These are phyloP conservation scores for Podocnemis expansa DNA, from an alignment of 2,113 vertebrate genomes.

Conservation along the genomic window DNA sequence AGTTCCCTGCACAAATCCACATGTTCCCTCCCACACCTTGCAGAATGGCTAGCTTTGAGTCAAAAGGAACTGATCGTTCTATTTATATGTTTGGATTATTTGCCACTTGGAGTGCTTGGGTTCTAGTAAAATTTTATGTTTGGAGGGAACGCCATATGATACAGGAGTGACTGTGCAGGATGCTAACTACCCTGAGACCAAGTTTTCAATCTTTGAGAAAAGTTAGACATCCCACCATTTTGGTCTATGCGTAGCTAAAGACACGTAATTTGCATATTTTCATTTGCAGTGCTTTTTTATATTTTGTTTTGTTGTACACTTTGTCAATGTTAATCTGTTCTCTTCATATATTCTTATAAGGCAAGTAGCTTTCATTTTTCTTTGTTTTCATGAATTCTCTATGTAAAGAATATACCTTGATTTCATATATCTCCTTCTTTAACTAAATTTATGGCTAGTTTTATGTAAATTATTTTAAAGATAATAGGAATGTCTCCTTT, in stretches of 20 bases:
- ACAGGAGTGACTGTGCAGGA: neutral
- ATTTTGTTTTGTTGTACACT: neutral
- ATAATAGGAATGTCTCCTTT: neutral
- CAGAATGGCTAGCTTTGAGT: neutral
- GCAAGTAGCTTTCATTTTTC: constrained; percentile 33
- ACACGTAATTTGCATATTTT: neutral
- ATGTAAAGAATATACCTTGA: neutral
- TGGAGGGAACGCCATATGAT: neutral
- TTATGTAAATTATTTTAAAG: neutral
- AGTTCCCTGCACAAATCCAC: neutral
- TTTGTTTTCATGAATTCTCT: constrained; percentile 21
- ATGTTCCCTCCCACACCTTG: neutral
- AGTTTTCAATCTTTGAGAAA: neutral
- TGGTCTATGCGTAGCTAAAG: neutral
- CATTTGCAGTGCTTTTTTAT: neutral
- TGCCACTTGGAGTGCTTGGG: neutral
- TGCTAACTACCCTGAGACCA: neutral
- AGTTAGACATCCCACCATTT: neutral
- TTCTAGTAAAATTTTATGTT: neutral
- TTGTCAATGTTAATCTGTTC: constrained; percentile 2
- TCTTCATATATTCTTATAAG: neutral
- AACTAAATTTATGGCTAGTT: neutral
- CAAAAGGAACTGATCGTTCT: neutral
- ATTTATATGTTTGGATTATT: neutral
- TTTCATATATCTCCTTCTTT: neutral